Percentiles rank a stretch among this genome's conserved stretches.
Conservation (phyloP, 2,888 invertebrate genomes). For the Scaptomyza reducta region DNA sequence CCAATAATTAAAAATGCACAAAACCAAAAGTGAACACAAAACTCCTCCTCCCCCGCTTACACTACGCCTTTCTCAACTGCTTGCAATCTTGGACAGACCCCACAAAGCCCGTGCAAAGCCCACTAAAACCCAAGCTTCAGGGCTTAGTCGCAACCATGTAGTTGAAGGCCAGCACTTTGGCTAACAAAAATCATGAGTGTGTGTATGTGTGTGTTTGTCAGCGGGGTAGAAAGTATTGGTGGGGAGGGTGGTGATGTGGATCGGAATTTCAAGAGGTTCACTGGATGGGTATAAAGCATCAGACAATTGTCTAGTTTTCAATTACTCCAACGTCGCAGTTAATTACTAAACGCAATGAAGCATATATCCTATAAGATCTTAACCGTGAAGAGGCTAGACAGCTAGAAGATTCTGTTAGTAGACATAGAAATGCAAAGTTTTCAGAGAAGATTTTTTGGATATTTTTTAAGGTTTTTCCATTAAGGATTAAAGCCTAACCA, state of each 20-base stretch:
- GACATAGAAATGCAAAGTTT: too few species aligned
- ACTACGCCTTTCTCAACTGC: not conserved
- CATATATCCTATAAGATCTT: too few species aligned
- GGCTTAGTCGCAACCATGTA: constrained; percentile 23
- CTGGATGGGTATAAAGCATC: constrained; percentile 2
- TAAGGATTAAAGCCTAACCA: too few species aligned
- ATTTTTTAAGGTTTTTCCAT: too few species aligned
- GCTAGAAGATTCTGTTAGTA: too few species aligned
- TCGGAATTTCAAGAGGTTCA: constrained; percentile 19
- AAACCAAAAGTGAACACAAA: constrained; percentile 61
- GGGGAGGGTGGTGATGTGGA: too few species aligned
- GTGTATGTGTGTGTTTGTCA: constrained; percentile 3
- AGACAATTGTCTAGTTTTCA: constrained; percentile 30
- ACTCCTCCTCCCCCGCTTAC: not conserved
- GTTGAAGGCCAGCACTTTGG: constrained; percentile 39
- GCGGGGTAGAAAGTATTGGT: not conserved
- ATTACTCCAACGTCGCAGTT: constrained; percentile 17
- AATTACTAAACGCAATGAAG: constrained; percentile 21
- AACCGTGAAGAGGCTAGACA: not conserved
- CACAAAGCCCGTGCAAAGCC: constrained; percentile 19
- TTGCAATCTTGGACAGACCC: not conserved
- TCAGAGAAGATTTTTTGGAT: too few species aligned
- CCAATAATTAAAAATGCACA: constrained; percentile 79
- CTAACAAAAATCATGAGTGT: constrained; percentile 12
- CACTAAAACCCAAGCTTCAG: constrained; percentile 26